These are phyloP conservation scores for Rana temporaria DNA, from an alignment of 2,113 vertebrate genomes.

Conservation along the genomic window DNA sequence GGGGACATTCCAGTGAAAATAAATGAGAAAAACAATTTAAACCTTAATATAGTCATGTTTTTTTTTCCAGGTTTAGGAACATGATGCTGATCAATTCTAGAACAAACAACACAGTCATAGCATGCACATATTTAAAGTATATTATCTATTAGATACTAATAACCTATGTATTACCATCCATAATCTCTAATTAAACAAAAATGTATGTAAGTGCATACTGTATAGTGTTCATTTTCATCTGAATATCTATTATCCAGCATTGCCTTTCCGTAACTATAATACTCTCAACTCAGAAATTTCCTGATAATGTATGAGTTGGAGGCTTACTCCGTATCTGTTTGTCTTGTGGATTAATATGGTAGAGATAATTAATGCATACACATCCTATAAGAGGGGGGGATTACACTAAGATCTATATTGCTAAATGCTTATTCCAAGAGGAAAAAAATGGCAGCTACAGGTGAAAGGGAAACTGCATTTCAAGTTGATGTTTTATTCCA, in stretches of 20 bases:
- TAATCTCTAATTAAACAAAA: conserved; percentile 6
- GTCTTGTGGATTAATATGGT: neutral
- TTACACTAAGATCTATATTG: neutral
- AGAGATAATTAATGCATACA: neutral
- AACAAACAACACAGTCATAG: neutral
- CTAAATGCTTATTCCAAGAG: neutral
- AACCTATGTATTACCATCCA: conserved; percentile 26
- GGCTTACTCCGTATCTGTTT: neutral
- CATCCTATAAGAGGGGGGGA: neutral
- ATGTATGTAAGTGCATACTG: neutral
- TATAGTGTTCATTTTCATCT: conserved; percentile 15
- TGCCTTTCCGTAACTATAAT: neutral
- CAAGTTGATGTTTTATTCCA: neutral
- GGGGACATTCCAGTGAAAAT: no score
- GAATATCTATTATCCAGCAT: conserved; percentile 2
- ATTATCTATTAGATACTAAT: conserved; percentile 21
- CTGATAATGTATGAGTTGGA: neutral
- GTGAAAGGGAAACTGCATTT: neutral
- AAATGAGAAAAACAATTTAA: no score
- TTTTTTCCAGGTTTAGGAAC: neutral
- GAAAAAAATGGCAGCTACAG: neutral
- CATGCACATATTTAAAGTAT: conserved; percentile 26
- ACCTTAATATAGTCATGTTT: no score
- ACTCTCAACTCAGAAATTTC: neutral
- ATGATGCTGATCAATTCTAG: neutral